Percentiles rank a stretch among this genome's conserved stretches.
phyloP scores from a whole-genome alignment of 2,797 vertebrate species.

The Adelosebastes latens region DNA sequence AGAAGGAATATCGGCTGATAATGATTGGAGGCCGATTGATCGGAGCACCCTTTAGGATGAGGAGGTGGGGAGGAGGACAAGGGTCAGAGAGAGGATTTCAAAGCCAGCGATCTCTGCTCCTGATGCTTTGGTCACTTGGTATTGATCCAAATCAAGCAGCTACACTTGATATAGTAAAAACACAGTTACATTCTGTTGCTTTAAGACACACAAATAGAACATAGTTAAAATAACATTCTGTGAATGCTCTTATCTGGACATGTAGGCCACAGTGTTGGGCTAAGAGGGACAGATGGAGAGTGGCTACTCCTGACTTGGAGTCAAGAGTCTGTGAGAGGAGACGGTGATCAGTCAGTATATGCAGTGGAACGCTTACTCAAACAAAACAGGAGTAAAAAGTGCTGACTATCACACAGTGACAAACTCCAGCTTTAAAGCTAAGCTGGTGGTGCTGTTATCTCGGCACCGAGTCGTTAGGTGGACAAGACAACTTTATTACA shows the following conservation, averaged over 20 bases:
- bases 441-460: slow-evolving; percentile 20
- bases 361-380: slow-evolving; percentile 30
- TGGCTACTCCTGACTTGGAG: neutral
- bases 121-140: neutral
- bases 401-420: slow-evolving; percentile 28
- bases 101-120: neutral
- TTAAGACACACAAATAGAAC: neutral
- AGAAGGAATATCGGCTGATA: no score
- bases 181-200: neutral
- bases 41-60: neutral
- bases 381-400: slow-evolving; percentile 31
- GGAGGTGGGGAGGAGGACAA: neutral
- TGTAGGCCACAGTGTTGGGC: neutral
- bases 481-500: slow-evolving; percentile 33
- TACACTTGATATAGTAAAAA: neutral
- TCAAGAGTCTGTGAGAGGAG: slow-evolving; percentile 8
- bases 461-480: slow-evolving; percentile 1
- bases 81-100: neutral
- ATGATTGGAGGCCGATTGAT: no score
- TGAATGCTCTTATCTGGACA: neutral
- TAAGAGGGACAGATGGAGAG: neutral
- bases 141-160: neutral
- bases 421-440: slow-evolving; percentile 19
- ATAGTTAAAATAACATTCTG: neutral
- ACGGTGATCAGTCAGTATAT: neutral